phyloP scores from a whole-genome alignment of 2,888 invertebrate species.

The Acronicta aceris region DNA sequence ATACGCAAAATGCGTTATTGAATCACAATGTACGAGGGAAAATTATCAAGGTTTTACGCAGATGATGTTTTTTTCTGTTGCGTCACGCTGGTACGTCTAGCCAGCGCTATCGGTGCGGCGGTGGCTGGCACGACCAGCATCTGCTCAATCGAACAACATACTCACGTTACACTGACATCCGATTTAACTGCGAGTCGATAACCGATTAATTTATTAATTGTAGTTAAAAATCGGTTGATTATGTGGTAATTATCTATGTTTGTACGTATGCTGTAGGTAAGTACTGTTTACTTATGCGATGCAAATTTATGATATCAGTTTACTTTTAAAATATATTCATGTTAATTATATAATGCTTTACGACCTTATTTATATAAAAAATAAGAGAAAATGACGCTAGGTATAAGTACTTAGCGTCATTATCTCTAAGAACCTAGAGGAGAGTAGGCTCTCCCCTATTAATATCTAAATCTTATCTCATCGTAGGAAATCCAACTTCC shows the following conservation, averaged over 20 bases:
- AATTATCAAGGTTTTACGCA: slow-evolving; percentile 51
- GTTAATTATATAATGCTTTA: too few relatives aligned
- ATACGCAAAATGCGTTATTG: slow-evolving; percentile 42
- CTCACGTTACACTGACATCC: slow-evolving; percentile 64
- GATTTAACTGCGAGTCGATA: slow-evolving; percentile 52
- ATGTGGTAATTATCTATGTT: neutral
- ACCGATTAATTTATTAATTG: slow-evolving; percentile 25
- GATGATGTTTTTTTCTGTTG: slow-evolving; percentile 47
- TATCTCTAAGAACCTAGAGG: too few relatives aligned
- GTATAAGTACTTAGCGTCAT: too few relatives aligned
- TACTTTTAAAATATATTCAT: too few relatives aligned
- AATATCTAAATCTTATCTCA: slow-evolving; percentile 9
- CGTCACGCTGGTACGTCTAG: slow-evolving; percentile 60
- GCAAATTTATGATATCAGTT: neutral
- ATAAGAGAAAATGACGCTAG: too few relatives aligned
- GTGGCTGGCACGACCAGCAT: slow-evolving; percentile 83
- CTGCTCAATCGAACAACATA: slow-evolving; percentile 62
- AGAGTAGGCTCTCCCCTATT: too few relatives aligned
- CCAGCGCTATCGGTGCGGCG: slow-evolving; percentile 63
- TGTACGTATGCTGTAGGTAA: neutral
- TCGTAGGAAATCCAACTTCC: slow-evolving; percentile 22
- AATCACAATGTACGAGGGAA: slow-evolving; percentile 39
- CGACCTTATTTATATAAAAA: too few relatives aligned
- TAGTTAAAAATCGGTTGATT: slow-evolving; percentile 5
- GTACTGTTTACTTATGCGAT: too few relatives aligned